These are phyloP conservation scores for Melospiza melodia DNA, from an alignment of 2,113 vertebrate genomes.

Conservation along the genomic window DNA sequence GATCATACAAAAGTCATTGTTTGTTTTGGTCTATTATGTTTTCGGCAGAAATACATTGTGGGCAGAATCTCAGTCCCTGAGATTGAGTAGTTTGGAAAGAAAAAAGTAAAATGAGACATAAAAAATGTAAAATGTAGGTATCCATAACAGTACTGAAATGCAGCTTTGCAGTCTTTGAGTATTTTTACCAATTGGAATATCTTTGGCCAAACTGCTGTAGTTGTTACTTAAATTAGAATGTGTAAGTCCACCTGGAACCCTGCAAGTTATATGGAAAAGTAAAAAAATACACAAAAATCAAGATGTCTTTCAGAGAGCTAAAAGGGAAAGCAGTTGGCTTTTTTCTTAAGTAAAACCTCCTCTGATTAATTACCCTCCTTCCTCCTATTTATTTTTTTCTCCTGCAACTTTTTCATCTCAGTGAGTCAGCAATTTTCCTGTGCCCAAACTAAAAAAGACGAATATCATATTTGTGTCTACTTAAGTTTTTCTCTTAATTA, in stretches of 20 bases:
- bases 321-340: neutral
- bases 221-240: neutral
- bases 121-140: neutral
- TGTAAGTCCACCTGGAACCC: neutral
- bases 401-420: neutral
- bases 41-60: neutral
- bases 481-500: neutral
- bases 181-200: neutral
- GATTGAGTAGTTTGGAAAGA: neutral
- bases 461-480: neutral
- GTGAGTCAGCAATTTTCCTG: conserved; percentile 6
- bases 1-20: neutral
- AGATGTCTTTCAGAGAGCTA: neutral
- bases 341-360: neutral
- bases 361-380: conserved; percentile 18
- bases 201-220: neutral
- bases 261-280: neutral
- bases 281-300: neutral
- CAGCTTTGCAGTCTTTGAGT: neutral
- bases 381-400: conserved; percentile 8
- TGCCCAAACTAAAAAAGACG: neutral
- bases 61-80: neutral
- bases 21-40: rapidly evolving
- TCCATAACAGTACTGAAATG: neutral
- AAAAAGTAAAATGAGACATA: neutral